Conservation (phyloP, 2,888 invertebrate genomes). For the Synergus laeviventris region DNA sequence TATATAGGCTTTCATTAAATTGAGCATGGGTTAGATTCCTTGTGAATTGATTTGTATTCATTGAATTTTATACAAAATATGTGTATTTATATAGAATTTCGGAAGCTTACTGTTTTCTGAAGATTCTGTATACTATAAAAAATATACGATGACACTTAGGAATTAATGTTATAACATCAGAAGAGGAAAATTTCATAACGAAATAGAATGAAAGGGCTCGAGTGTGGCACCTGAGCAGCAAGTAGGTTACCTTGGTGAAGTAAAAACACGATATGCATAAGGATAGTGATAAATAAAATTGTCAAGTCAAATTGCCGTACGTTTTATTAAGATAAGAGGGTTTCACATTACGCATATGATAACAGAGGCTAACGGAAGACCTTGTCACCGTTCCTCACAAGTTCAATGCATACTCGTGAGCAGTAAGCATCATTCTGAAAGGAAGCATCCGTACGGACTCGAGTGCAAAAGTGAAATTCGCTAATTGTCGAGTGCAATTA, state of each 20-base stretch:
- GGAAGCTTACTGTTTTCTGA: no score
- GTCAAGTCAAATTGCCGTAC: slow-evolving; percentile 30
- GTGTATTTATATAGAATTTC: no score
- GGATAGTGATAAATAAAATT: slow-evolving; percentile 19
- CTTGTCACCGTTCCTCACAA: slow-evolving; percentile 52
- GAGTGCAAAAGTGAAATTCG: slow-evolving; percentile 58
- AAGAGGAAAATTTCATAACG: slow-evolving; percentile 27
- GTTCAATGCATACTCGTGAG: slow-evolving; percentile 42
- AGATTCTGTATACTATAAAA: neutral
- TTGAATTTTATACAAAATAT: neutral
- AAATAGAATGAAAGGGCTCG: slow-evolving; percentile 28
- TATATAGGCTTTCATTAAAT: neutral
- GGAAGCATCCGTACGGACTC: slow-evolving; percentile 21
- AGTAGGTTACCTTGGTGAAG: slow-evolving; percentile 30
- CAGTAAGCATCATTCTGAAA: neutral
- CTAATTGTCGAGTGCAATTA: slow-evolving; percentile 42
- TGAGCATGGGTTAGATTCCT: neutral
- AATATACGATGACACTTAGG: neutral
- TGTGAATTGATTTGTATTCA: neutral
- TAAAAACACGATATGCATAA: slow-evolving; percentile 31
- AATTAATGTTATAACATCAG: neutral
- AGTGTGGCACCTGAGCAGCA: slow-evolving; percentile 17
- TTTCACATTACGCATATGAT: slow-evolving; percentile 4
- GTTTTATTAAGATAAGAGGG: slow-evolving; percentile 27
- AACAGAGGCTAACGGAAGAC: slow-evolving; percentile 41